Conservation (phyloP, 2,113 vertebrate species). For the Pygoscelis adeliae region DNA sequence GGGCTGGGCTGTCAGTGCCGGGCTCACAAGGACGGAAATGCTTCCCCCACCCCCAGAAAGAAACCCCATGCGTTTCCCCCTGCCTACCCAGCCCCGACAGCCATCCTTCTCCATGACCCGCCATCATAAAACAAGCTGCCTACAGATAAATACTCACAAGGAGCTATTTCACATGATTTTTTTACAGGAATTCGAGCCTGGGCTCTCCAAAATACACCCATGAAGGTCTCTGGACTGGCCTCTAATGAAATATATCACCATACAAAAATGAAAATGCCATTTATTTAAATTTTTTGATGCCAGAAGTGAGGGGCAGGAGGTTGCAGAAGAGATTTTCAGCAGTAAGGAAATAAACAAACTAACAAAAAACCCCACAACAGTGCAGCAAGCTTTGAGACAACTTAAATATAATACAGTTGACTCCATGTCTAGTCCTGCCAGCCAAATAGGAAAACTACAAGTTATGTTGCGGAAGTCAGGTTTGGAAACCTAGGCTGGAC, state of each 20-base stretch:
- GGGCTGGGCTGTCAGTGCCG: not conserved
- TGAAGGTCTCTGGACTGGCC: not conserved
- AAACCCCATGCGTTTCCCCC: not conserved
- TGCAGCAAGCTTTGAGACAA: not conserved
- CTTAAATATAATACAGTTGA: not conserved
- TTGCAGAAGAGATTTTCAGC: not conserved
- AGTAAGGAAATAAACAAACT: not conserved
- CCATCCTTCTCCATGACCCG: not conserved
- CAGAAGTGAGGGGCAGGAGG: not conserved
- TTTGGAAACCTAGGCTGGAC: not conserved
- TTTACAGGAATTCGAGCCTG: not conserved
- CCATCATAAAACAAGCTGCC: not conserved
- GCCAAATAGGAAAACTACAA: not conserved
- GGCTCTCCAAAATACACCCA: not conserved
- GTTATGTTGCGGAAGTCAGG: not conserved
- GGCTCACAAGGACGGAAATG: not conserved
- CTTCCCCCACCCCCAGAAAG: not conserved
- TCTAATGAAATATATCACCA: not conserved
- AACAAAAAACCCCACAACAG: not conserved
- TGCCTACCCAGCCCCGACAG: not conserved
- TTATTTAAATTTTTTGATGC: not conserved
- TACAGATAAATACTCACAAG: not conserved
- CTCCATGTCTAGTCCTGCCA: not conserved
- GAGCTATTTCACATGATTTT: not conserved
- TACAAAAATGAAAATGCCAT: not conserved